phyloP scores from a whole-genome alignment of 2,113 vertebrate species.

The Vulpes lagopus region DNA sequence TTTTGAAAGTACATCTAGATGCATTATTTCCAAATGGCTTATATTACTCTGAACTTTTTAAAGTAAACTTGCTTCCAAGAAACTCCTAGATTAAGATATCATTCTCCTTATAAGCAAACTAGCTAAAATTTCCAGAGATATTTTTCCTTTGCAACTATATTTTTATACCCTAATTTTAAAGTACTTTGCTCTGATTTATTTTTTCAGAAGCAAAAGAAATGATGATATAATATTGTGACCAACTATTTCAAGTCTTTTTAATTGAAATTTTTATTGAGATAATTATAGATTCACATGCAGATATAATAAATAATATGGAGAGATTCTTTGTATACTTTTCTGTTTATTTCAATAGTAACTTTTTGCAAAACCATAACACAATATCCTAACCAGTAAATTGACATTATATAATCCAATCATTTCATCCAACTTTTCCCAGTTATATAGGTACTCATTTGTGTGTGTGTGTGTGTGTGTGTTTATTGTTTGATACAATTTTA shows the following conservation, averaged over 20 bases:
- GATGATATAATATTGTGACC: not conserved
- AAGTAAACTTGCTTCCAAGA: conserved; percentile 5
- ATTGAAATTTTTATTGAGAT: conserved; percentile 18
- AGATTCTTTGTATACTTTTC: not conserved
- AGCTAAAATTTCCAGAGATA: conserved; percentile 27
- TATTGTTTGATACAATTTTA: not conserved
- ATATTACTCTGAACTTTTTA: conserved; percentile 25
- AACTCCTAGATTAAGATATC: not conserved
- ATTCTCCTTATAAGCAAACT: conserved; percentile 13
- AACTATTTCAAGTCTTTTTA: conserved; percentile 7
- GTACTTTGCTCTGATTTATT: not conserved
- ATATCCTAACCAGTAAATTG: not conserved
- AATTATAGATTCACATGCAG: not conserved
- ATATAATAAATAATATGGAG: not conserved
- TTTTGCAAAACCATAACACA: conserved; percentile 1
- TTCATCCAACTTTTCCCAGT: not conserved
- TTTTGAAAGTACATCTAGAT: not conserved
- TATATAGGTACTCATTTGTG: not conserved
- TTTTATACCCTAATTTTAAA: conserved; percentile 22
- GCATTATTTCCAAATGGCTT: conserved; percentile 1
- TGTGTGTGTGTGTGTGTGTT: not conserved
- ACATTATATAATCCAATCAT: not conserved
- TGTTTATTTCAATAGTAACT: not conserved
- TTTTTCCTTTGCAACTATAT: conserved; percentile 30
- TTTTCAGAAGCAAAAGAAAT: conserved; percentile 20